Base-by-base conservation (phyloP, 1,140 invertebrate genomes). In the Drosophila pseudoobscura region DNA sequence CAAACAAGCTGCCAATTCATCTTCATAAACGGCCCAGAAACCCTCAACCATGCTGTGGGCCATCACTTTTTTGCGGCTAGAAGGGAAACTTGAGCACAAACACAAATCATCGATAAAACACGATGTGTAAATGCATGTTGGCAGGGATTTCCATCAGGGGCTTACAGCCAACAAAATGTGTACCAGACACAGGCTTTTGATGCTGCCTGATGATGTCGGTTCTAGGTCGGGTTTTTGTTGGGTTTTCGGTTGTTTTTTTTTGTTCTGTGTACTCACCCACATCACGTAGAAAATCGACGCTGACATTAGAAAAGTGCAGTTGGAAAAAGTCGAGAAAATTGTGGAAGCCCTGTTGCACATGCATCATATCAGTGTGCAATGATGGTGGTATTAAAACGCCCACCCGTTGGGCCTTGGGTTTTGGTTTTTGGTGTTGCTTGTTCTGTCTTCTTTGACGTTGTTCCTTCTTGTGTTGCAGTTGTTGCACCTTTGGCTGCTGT, bases 311-410 rank as follows among this genome's bases (percentile, higher is more conserved):
- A 45, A 91, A 65, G 59, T 83, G 75, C 71, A 89, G 71, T 71
- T 91, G 80, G 64, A 91, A 91, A 58, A 89, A 91, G 47, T 91
- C 84, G 45, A 90, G 58, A 57, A 91, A 91, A 50, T 83, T 58
- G 44, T 82, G 57, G 22, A 91, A 91, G 29, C 90, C 90, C 77
- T 83, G 74, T 75, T 91, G 90, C 74, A 91, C 80, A 53, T 90
- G 75, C 83, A 79, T 80, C 78, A 76, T 85, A 59, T 91, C 75
- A 43, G 50, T 66, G 69, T 88, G 71, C 58, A 91, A 52, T 45
- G 68, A 66, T 31, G 83, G 43, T 39, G 89, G 85, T 59, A 91
- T 85, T 73, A 91, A 75, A 76, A 91, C 80, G 44, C 62, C 89
- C 35, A 91, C 69, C 56, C 80, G 71, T 66, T 77, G 82, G 44